Conservation (phyloP, 1,140 invertebrate species). For the Linepithema humile region DNA sequence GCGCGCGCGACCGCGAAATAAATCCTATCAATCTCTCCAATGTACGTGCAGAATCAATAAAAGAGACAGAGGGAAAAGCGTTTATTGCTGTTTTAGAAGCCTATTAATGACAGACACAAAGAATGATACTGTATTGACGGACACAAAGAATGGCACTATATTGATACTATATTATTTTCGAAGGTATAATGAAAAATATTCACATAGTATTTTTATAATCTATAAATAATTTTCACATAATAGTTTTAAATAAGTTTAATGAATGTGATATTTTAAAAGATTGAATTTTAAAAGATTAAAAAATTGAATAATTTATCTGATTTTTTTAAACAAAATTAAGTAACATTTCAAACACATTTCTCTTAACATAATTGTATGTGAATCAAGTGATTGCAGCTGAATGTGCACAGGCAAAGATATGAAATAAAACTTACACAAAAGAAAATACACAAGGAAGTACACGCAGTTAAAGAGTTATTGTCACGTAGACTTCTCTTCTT, state of each 20-base stretch:
- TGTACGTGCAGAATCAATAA: neutral
- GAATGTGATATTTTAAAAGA: too few relatives aligned
- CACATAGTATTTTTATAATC: neutral
- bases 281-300: too few relatives aligned
- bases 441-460: neutral
- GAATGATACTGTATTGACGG: neutral
- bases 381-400: neutral
- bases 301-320: too few relatives aligned
- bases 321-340: too few relatives aligned
- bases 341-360: too few relatives aligned
- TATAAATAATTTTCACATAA: neutral
- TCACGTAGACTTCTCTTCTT: neutral
- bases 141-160: neutral
- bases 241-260: neutral
- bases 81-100: neutral
- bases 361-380: neutral
- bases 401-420: neutral
- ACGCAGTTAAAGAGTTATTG: too few relatives aligned
- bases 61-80: neutral
- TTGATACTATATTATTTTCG: too few relatives aligned
- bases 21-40: conserved; percentile 48
- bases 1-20: conserved; percentile 55
- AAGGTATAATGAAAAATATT: neutral
- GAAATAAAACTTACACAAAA: neutral
- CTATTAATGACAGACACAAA: neutral